Conservation (phyloP, 2,797 vertebrate genomes). For the Ctenopoma multispine region DNA sequence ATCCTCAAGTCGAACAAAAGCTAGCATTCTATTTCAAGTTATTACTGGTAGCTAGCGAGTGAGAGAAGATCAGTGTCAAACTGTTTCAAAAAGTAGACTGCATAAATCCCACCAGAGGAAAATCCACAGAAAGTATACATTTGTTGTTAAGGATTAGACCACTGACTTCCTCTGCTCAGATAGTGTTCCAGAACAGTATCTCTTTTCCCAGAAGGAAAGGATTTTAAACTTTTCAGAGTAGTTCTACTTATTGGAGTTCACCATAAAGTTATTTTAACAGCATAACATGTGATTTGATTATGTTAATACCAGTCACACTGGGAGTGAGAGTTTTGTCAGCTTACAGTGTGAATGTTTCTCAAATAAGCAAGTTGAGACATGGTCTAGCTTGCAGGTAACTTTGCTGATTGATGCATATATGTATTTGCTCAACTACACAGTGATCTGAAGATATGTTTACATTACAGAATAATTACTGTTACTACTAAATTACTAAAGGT, state of each 20-base stretch:
- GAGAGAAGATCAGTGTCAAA: conserved; percentile 1
- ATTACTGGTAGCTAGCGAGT: background rate
- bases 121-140: conserved; percentile 20
- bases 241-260: conserved; percentile 28
- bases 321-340: background rate
- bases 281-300: conserved; percentile 33
- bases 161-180: conserved; percentile 6
- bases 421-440: background rate
- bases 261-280: conserved; percentile 24
- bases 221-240: conserved; percentile 20
- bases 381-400: background rate
- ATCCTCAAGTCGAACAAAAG: background rate
- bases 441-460: background rate
- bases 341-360: background rate
- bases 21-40: background rate
- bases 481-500: no score
- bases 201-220: conserved; percentile 25
- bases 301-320: conserved; percentile 28
- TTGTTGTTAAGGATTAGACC: conserved; percentile 11
- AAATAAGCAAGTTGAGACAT: background rate
- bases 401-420: background rate
- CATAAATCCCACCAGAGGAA: conserved; percentile 24
- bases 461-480: background rate
- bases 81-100: background rate
- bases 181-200: background rate